Percentiles rank a stretch among this genome's conserved stretches.
Evolutionary conservation across 23 tunicate genomes (phyloP).

Genomic region (Halocynthia roretzi): DNA sequence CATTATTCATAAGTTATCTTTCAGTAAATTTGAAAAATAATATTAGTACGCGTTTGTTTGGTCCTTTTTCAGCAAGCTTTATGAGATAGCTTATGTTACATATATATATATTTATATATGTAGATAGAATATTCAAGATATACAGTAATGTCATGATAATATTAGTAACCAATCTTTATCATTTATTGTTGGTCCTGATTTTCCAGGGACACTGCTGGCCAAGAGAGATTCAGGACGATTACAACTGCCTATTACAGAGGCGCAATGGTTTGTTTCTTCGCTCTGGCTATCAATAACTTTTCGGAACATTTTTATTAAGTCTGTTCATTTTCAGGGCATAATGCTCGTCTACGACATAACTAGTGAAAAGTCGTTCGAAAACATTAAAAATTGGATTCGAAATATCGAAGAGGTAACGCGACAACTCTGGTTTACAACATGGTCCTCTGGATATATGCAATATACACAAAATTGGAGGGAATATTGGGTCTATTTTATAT

Average conservation of each 20-base stretch:
- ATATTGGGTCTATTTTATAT: too few species aligned
- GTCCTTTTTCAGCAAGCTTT: too few species aligned
- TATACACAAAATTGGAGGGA: too few species aligned
- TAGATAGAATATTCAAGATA: too few species aligned
- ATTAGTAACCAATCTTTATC: too few species aligned
- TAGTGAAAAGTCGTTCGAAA: constrained; percentile 85
- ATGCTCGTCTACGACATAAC: constrained; percentile 96
- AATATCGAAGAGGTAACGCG: constrained; percentile 79
- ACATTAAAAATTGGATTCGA: constrained; percentile 92
- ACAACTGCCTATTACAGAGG: constrained; percentile 99
- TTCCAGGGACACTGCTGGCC: constrained; percentile 98
- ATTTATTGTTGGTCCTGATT: background rate
- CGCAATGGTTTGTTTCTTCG: constrained; percentile 58
- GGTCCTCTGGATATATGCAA: too few species aligned
- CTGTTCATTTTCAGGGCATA: constrained; percentile 43
- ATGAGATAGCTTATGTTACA: too few species aligned
- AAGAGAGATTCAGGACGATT: constrained; percentile 93
- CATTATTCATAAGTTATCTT: background rate
- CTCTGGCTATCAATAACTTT: background rate
- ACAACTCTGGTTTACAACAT: too few species aligned
- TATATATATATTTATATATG: background rate
- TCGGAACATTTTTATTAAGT: background rate
- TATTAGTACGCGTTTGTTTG: background rate
- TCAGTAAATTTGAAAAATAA: background rate
- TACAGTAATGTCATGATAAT: too few species aligned